Conservation (phyloP, 35 echinoderm and acorn worm genomes). For the Apostichopus californicus region DNA sequence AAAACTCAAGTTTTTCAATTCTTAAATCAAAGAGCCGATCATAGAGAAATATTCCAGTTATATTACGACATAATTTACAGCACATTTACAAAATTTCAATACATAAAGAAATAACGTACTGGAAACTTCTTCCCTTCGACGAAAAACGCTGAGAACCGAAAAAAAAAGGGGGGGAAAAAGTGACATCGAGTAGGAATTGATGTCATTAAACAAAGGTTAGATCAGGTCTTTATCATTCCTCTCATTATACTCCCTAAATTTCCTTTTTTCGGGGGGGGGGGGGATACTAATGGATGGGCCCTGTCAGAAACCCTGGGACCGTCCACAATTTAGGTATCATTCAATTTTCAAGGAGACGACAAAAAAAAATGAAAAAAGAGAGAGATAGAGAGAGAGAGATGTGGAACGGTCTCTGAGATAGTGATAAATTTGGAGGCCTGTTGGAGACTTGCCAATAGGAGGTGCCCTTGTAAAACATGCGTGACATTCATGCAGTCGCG, state of each 20-base stretch:
- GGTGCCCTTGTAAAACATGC: slow-evolving; percentile 48
- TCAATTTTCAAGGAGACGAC: neutral
- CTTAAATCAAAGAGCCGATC: too few species aligned
- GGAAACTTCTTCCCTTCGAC: neutral
- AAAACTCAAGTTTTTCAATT: too few species aligned
- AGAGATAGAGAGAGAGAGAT: neutral
- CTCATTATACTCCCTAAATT: neutral
- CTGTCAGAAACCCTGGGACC: slow-evolving; percentile 25
- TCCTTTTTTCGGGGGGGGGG: neutral
- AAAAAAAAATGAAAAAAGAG: neutral
- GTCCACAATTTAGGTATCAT: slow-evolving; percentile 10
- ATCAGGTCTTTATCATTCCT: neutral
- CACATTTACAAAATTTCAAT: too few species aligned
- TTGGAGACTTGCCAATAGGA: slow-evolving; percentile 22
- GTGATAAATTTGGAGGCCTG: slow-evolving; percentile 36
- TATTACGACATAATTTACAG: too few species aligned
- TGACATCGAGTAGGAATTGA: neutral
- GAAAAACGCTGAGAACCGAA: neutral
- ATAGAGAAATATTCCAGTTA: too few species aligned
- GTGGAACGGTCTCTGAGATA: neutral
- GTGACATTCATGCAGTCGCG: slow-evolving; percentile 45
- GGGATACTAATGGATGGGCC: slow-evolving; percentile 7
- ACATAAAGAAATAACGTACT: neutral
- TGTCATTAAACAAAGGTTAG: neutral
- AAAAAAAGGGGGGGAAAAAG: neutral